A percentile compares a stretch with the other conserved stretches of the same genome.
These are phyloP conservation scores for Lasioglossum vierecki DNA, from an alignment of 2,888 invertebrate species.

Conservation along the genomic window DNA sequence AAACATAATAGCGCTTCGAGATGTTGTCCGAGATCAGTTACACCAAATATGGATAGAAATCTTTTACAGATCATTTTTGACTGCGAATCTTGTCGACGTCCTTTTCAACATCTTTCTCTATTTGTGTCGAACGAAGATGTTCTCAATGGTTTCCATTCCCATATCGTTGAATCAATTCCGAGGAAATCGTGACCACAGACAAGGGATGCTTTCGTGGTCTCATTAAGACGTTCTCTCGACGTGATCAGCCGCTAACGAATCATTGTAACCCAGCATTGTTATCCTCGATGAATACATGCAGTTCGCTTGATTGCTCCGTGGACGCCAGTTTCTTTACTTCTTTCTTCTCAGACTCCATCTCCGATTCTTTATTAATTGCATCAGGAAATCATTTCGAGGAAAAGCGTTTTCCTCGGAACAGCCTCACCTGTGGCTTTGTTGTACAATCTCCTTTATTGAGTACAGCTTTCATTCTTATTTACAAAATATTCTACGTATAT, in stretches of 20 bases:
- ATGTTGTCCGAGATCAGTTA: neutral
- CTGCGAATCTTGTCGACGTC: neutral
- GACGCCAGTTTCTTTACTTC: neutral
- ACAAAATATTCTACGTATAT: constrained; percentile 23
- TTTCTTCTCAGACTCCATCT: neutral
- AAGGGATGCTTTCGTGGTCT: constrained; percentile 14
- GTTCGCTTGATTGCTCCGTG: constrained; percentile 4
- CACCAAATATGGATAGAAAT: neutral
- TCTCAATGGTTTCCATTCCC: neutral
- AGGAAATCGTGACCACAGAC: neutral
- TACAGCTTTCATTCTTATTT: constrained; percentile 19
- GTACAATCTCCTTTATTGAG: constrained; percentile 23
- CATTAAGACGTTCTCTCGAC: neutral
- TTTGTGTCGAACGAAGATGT: neutral
- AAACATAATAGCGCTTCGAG: neutral
- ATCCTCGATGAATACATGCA: neutral
- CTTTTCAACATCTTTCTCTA: neutral
- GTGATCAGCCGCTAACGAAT: constrained; percentile 31
- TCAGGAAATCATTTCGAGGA: constrained; percentile 8
- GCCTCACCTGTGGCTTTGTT: neutral
- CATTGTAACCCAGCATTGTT: constrained; percentile 16
- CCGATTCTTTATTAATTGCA: constrained; percentile 17
- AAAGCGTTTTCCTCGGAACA: neutral
- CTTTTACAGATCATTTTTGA: neutral
- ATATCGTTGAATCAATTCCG: neutral